Evolutionary conservation across 2,797 vertebrate genomes (phyloP).

Genomic region (Catostomus latipinnis): DNA sequence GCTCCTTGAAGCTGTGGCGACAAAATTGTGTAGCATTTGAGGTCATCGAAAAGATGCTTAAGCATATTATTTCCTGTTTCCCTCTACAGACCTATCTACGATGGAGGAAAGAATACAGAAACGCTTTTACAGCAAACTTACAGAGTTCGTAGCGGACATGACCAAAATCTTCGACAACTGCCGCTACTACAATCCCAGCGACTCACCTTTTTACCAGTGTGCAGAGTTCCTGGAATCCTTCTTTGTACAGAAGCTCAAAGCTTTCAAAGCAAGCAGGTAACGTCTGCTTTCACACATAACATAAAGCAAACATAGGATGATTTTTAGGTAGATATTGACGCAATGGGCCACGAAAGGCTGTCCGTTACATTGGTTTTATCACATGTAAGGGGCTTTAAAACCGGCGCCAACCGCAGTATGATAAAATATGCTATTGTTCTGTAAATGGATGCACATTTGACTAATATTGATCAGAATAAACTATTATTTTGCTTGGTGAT

Average conservation of each 20-base stretch:
- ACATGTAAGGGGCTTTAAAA: too few species aligned
- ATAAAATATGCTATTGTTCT: too few species aligned
- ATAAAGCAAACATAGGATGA: background rate
- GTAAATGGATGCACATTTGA: too few species aligned
- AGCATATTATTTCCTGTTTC: background rate
- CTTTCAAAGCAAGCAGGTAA: conserved; percentile 98
- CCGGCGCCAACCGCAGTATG: too few species aligned
- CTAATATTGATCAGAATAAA: too few species aligned
- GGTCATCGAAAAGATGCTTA: too few species aligned
- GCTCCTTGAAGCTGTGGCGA: too few species aligned
- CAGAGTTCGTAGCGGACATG: conserved; percentile 98
- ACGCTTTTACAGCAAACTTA: conserved; percentile 96
- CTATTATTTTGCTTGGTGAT: too few species aligned
- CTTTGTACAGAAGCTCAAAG: conserved; percentile 99
- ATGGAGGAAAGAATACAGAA: conserved; percentile 94
- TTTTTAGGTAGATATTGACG: too few species aligned
- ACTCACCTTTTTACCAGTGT: conserved; percentile 98
- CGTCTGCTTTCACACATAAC: conserved; percentile 28
- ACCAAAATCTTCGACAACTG: conserved; percentile 99
- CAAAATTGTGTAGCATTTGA: too few species aligned
- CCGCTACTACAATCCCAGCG: conserved; percentile 99
- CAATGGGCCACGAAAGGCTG: too few species aligned
- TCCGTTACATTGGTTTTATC: too few species aligned
- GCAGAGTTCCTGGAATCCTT: conserved; percentile 96
- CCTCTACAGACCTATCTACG: conserved; percentile 88